These are phyloP conservation scores for Sepiola atlantica DNA, from an alignment of 2,888 invertebrate genomes.

Conservation along the genomic window DNA sequence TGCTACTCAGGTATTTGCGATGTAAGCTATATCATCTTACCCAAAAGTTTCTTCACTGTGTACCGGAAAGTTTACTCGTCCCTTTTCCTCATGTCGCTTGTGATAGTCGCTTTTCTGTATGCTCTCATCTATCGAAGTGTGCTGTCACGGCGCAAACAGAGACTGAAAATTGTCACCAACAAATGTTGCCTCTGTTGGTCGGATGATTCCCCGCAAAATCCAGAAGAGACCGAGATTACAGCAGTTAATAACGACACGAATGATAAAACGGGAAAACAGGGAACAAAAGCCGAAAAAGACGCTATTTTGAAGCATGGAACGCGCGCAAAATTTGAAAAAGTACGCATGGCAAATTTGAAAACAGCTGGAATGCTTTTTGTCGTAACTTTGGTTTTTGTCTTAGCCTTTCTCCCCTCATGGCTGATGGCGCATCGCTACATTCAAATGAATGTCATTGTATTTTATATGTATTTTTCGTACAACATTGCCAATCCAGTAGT, in stretches of 20 bases:
- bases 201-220: constrained; percentile 51
- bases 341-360: constrained; percentile 72
- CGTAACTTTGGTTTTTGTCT: constrained; percentile 73
- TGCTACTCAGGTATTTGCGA: constrained; percentile 56
- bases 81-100: constrained; percentile 69
- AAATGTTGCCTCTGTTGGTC: constrained; percentile 57
- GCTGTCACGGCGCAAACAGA: constrained; percentile 54
- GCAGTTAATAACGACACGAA: constrained; percentile 54
- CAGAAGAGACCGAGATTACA: constrained; percentile 58
- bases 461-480: constrained; percentile 74
- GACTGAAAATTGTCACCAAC: constrained; percentile 56
- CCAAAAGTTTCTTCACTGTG: constrained; percentile 58
- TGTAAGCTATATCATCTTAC: constrained; percentile 60
- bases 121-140: constrained; percentile 68
- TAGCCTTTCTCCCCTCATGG: constrained; percentile 73
- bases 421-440: constrained; percentile 69
- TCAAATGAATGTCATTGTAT: constrained; percentile 66
- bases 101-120: constrained; percentile 72
- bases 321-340: constrained; percentile 52
- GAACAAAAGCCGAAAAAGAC: constrained; percentile 35
- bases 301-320: constrained; percentile 46
- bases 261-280: constrained; percentile 47
- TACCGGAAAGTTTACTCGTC: constrained; percentile 68
- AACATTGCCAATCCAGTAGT: constrained; percentile 75
- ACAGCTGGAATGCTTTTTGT: constrained; percentile 75